A percentile compares a stretch with the other conserved stretches of the same genome.
phyloP scores from a whole-genome alignment of 2,113 vertebrate species.

The Eudyptes chrysolophus region DNA sequence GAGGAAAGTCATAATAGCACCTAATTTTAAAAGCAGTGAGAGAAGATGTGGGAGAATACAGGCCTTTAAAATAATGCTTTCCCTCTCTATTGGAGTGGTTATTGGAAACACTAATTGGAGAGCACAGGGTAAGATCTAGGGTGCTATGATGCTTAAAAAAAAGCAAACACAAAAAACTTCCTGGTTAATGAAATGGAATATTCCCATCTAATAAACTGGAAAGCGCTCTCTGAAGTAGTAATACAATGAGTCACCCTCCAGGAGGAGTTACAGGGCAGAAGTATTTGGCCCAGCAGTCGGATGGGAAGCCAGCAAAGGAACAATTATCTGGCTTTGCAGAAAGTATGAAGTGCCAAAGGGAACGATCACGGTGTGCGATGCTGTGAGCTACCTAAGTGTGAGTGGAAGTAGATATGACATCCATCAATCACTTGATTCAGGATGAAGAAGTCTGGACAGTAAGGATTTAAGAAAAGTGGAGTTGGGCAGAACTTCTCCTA shows the following conservation, averaged over 20 bases:
- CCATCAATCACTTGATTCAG: not conserved
- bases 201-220: not conserved
- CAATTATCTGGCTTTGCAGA: not conserved
- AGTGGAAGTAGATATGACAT: not conserved
- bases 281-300: not conserved
- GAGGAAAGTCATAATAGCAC: not conserved
- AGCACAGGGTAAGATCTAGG: not conserved
- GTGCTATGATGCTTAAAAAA: not conserved
- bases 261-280: not conserved
- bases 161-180: not conserved
- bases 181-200: not conserved
- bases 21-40: not conserved
- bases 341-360: not conserved
- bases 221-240: not conserved
- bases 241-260: not conserved
- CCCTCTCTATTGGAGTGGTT: not conserved
- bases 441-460: not conserved
- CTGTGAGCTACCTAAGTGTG: not conserved
- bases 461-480: not conserved
- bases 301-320: not conserved
- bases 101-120: not conserved
- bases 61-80: not conserved
- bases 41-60: not conserved
- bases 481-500: not conserved
- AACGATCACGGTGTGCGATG: rapidly evolving